Percentiles rank a stretch among this genome's conserved stretches.
Conservation (phyloP, 2,888 invertebrate species). For the Xestia c-nigrum region DNA sequence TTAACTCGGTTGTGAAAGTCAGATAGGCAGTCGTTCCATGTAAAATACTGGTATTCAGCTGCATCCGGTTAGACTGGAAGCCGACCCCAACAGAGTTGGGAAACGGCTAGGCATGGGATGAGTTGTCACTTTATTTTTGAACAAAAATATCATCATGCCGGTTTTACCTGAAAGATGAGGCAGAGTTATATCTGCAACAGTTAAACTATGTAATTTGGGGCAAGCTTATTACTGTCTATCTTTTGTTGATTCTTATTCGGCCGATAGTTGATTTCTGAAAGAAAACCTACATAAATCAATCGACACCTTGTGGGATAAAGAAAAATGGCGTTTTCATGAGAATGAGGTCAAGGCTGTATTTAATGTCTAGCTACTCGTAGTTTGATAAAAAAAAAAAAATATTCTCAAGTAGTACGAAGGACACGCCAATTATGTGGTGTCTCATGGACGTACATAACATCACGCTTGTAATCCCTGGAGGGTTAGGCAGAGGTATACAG, state of each 20-base stretch:
- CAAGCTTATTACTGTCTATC: not conserved
- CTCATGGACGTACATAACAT: not conserved
- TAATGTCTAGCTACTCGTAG: not conserved
- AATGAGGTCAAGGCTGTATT: conserved; percentile 36
- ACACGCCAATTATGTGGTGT: not conserved
- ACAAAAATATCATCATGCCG: not conserved
- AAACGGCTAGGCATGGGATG: too few relatives aligned
- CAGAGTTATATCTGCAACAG: not conserved
- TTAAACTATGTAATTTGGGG: not conserved
- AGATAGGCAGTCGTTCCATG: too few relatives aligned
- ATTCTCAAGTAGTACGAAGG: not conserved
- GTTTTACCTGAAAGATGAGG: not conserved
- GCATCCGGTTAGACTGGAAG: too few relatives aligned
- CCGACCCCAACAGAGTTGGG: too few relatives aligned
- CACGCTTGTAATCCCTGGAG: not conserved
- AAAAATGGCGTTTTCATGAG: conserved; percentile 8
- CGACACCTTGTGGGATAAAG: conserved; percentile 4
- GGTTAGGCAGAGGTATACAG: not conserved
- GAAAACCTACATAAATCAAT: conserved; percentile 24
- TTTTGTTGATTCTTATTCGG: not conserved
- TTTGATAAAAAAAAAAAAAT: not conserved
- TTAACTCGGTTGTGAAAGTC: too few relatives aligned
- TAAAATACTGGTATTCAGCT: too few relatives aligned
- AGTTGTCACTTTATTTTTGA: not conserved
- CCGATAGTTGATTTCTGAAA: conserved; percentile 1